These are phyloP conservation scores for Trissolcus basalis DNA, from an alignment of 1,140 invertebrate species.

Conservation along the genomic window DNA sequence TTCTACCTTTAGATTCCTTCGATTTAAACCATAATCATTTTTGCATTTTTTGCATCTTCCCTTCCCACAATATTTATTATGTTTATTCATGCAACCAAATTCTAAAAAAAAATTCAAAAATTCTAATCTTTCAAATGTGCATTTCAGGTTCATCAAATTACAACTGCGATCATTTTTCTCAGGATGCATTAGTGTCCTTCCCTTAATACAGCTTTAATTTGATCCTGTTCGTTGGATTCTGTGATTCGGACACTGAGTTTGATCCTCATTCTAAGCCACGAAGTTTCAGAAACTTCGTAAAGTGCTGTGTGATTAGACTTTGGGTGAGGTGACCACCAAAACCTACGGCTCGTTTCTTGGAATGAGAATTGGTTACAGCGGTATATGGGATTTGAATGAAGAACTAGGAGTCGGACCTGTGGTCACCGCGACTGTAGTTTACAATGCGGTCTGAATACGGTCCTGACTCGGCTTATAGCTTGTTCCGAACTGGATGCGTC, in stretches of 20 bases:
- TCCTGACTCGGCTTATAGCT: slow-evolving; percentile 63
- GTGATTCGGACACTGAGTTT: slow-evolving; percentile 37
- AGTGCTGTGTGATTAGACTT: slow-evolving; percentile 55
- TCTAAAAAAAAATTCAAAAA: too few species aligned
- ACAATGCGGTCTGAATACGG: slow-evolving; percentile 64
- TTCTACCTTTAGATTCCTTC: too few species aligned
- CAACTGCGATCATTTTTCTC: too few species aligned
- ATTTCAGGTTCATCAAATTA: too few species aligned
- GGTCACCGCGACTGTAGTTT: slow-evolving; percentile 66
- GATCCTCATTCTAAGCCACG: slow-evolving; percentile 42
- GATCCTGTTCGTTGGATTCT: slow-evolving; percentile 41
- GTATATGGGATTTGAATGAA: slow-evolving; percentile 62
- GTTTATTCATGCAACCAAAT: too few species aligned
- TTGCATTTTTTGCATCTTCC: too few species aligned
- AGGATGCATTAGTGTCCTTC: too few species aligned
- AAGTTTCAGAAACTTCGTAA: slow-evolving; percentile 43
- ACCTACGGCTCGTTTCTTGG: slow-evolving; percentile 38
- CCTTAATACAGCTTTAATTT: too few species aligned
- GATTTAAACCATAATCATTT: too few species aligned
- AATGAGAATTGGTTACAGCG: slow-evolving; percentile 61
- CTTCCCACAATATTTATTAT: too few species aligned
- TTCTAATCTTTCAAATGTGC: too few species aligned
- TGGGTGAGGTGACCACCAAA: slow-evolving; percentile 48
- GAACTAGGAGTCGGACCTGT: slow-evolving; percentile 65
- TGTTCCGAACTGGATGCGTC: slow-evolving; percentile 65